Base-by-base conservation (phyloP, 2,888 invertebrate genomes). In the Mythimna pallens region DNA sequence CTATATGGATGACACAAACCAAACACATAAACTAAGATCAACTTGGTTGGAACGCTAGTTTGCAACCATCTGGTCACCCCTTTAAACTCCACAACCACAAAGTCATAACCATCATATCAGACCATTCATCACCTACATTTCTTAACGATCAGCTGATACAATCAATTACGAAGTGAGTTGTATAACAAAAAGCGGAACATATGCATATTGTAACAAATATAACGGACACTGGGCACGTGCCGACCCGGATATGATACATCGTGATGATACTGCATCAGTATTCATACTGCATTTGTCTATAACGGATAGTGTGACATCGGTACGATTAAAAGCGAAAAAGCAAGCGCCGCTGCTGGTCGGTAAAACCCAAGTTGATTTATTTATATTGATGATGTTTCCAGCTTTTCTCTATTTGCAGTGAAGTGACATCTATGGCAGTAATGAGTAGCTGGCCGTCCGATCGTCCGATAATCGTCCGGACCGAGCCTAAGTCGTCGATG, bases 201-300 rank as follows among this genome's bases (percentile, higher is more conserved):
- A 65, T 64, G 63, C 70, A 59, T 57, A 70, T n/a, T 78, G 59
- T 74, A 22, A 52, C 66, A 58, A 65, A 34, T 68, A 80, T 83
- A 83, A 83, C 72, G 69, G 70, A 81, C 71, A 70, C 83, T 34
- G 12, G 10, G 64, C 86, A 86, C 86, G 86, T 82, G 80, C 74
- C 68, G 62, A 86, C 86, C 86, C 83, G 86, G 86, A 86, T 80
- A 83, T 86, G 74, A 78, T 75, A 64, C 79, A 30, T 34, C 52
- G 76, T 78, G 81, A 84, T 84, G 66, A 76, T 76, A 81, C 77
- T 65, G 73, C 70, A 78, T 86, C 62, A 62, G 74, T 86, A 85
- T 86, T 80, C 82, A 73, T 12, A 25, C 34, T 66, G 65, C 76
- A 72, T 70, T 17, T 12, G 17, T 30, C 47, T 59, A 68, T 83